Percentiles rank a stretch among this genome's conserved stretches.
These are phyloP conservation scores for Corythaixoides concolor DNA, from an alignment of 2,113 vertebrate genomes.

Conservation along the genomic window DNA sequence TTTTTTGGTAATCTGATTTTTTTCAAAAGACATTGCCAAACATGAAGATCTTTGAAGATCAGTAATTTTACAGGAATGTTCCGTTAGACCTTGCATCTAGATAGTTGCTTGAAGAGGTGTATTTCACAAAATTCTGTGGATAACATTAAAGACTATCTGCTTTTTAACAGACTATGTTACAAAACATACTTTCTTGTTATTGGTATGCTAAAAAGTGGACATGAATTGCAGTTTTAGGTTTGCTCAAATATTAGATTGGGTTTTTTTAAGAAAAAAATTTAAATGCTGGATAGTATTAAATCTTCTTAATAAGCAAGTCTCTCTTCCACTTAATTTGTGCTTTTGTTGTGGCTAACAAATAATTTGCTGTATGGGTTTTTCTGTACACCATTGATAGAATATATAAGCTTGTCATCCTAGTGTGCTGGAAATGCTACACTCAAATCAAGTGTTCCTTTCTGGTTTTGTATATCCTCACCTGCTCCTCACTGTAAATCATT, in stretches of 20 bases:
- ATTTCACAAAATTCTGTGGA: neutral
- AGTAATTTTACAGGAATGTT: neutral
- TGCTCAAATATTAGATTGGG: neutral
- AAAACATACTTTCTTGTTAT: neutral
- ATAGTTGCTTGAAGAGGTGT: neutral
- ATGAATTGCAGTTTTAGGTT: neutral
- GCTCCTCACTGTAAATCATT: conserved; percentile 92
- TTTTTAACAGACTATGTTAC: neutral
- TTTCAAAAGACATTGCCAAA: neutral
- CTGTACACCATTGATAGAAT: conserved; percentile 73
- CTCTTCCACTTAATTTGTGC: conserved; percentile 65
- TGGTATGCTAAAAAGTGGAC: neutral
- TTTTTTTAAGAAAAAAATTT: neutral
- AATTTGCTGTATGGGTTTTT: conserved; percentile 61
- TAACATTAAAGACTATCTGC: neutral
- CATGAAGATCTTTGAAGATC: neutral
- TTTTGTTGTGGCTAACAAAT: conserved; percentile 67
- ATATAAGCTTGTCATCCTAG: conserved; percentile 85
- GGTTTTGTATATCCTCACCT: conserved; percentile 93
- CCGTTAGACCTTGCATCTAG: neutral
- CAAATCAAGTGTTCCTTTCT: conserved; percentile 78
- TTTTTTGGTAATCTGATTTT: neutral
- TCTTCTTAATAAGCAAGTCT: conserved; percentile 58
- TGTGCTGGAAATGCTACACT: conserved; percentile 78
- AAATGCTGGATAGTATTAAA: conserved; percentile 45